These are phyloP conservation scores for Homarus americanus DNA, from an alignment of 1,140 invertebrate species.

Conservation along the genomic window DNA sequence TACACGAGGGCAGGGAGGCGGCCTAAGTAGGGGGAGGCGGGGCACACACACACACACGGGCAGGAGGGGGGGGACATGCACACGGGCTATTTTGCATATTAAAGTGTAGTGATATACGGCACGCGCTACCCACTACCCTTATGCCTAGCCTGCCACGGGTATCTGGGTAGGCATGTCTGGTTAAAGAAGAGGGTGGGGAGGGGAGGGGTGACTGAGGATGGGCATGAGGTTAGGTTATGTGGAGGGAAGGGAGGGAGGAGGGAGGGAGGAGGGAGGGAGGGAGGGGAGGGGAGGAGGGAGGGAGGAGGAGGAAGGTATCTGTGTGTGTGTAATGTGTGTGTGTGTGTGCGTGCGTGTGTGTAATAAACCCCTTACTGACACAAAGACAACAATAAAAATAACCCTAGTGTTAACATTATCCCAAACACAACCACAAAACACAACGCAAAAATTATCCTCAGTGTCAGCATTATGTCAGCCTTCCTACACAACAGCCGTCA, in stretches of 20 bases:
- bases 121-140: conserved; percentile 17
- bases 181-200: neutral
- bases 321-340: neutral
- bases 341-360: neutral
- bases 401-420: too few species aligned
- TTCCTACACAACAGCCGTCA: too few species aligned
- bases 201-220: too few species aligned
- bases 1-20: conserved; percentile 26
- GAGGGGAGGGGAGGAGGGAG: neutral
- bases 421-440: too few species aligned
- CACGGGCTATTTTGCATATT: conserved; percentile 66
- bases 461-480: too few species aligned
- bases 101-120: conserved; percentile 23
- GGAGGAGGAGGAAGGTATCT: neutral
- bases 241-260: neutral
- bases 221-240: too few species aligned
- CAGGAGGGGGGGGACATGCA: conserved; percentile 24
- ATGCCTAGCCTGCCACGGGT: neutral
- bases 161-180: neutral
- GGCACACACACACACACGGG: conserved; percentile 4
- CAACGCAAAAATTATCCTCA: too few species aligned
- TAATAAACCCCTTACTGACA: neutral
- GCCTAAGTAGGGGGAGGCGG: conserved; percentile 40
- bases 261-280: neutral
- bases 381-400: too few species aligned